Conservation (phyloP, 2,113 vertebrate species). For the Clarias macrocephalus region DNA sequence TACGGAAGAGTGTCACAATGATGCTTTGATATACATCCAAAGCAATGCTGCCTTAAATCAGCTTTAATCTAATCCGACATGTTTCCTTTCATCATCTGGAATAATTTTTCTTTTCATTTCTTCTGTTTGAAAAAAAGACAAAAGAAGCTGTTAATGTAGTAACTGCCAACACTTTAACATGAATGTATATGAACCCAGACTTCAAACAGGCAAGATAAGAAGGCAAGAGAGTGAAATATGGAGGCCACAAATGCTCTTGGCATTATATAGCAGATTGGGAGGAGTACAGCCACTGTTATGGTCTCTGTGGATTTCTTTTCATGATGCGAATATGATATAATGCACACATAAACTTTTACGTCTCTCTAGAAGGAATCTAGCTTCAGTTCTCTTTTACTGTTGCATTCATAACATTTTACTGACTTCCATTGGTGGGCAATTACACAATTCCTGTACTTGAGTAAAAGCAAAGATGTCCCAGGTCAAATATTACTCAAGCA, state of each 20-base stretch:
- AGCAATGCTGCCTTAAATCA: conserved; percentile 9
- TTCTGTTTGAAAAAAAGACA: background rate
- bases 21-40: conserved; percentile 11
- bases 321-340: conserved; percentile 2
- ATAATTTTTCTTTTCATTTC: conserved; percentile 12
- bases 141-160: background rate
- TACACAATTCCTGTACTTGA: no score
- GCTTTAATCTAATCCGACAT: background rate
- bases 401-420: background rate
- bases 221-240: background rate
- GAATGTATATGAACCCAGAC: background rate
- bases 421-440: background rate
- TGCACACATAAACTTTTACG: background rate
- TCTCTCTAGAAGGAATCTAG: background rate
- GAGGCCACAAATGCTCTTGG: background rate
- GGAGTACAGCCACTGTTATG: no score
- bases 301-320: background rate
- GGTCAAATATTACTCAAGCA: no score
- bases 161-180: background rate
- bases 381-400: background rate
- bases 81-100: background rate
- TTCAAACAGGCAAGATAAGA: background rate
- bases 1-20: background rate
- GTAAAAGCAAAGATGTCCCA: no score
- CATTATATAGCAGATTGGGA: background rate